Evolutionary conservation across 2,113 vertebrate genomes (phyloP).

Genomic region (Perca fluviatilis): DNA sequence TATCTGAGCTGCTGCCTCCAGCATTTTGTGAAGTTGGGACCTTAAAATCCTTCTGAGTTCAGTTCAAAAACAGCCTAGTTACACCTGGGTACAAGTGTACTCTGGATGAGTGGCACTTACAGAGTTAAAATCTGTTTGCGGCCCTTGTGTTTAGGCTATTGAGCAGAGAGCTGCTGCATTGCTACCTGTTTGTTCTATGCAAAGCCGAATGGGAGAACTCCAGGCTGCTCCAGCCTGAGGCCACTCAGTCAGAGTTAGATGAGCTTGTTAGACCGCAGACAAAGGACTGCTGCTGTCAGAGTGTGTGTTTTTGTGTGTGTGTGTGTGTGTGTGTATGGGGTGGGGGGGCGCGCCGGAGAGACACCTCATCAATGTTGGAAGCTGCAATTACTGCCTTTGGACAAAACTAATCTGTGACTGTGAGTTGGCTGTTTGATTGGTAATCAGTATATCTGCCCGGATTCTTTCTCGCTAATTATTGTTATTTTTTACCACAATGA

Average conservation of each 20-base stretch:
- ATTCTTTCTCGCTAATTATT: slow-evolving; percentile 69
- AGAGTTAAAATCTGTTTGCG: slow-evolving; percentile 48
- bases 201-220: slow-evolving; percentile 36
- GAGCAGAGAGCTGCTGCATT: slow-evolving; percentile 35
- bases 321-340: slow-evolving; percentile 30
- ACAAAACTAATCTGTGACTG: slow-evolving; percentile 61
- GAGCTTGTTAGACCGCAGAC: slow-evolving; percentile 67
- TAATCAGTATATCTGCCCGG: slow-evolving; percentile 69
- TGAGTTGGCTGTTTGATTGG: slow-evolving; percentile 63
- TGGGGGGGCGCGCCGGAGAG: slow-evolving; percentile 35
- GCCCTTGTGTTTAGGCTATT: slow-evolving; percentile 40
- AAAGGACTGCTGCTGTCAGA: slow-evolving; percentile 53
- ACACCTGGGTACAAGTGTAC: slow-evolving; percentile 30
- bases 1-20: slow-evolving; percentile 27
- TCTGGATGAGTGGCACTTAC: slow-evolving; percentile 36
- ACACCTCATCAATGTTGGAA: slow-evolving; percentile 75
- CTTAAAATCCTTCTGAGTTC: slow-evolving; percentile 23
- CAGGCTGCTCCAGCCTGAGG: slow-evolving; percentile 54
- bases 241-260: slow-evolving; percentile 57
- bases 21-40: slow-evolving; percentile 26
- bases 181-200: slow-evolving; percentile 43
- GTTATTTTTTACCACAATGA: slow-evolving; percentile 39
- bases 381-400: slow-evolving; percentile 72
- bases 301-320: slow-evolving; percentile 31
- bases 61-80: slow-evolving; percentile 35